Base-by-base conservation (phyloP, 2,888 invertebrate species). In the Tenthredo mesomela region DNA sequence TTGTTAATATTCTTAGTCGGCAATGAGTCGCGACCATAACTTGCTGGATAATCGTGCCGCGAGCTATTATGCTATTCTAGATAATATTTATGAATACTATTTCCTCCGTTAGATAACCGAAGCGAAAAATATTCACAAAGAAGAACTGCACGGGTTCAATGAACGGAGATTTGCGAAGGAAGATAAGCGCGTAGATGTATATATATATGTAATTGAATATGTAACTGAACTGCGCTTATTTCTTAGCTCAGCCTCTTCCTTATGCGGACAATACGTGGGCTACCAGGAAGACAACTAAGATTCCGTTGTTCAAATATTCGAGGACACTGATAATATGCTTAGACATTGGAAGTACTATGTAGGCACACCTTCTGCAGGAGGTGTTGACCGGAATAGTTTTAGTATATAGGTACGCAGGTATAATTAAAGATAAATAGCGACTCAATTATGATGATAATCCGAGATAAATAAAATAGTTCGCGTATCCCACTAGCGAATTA, bases 281-380 rank as follows among this genome's bases (percentile, higher is more conserved):
- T 82, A 85, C 84, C 84, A 85, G 84, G 84, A 85, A 85, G 84
- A 85, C 80, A 58, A 40, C 29, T 37, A 33, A 25, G 37, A 61
- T 15, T 58, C 54, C 73, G 58, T 43, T 61, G 58, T 75, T 54
- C 73, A 70, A 80, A 61, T 70, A 21, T 47, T n/a, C 82, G 82
- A 82, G 67, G 67, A 82, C 82, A 82, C 47, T 67, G 40, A 80
- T 40, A 40, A 37, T 61, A 80, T 40, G 21, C 37, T 61, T 37
- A 12, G 50, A 78, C 25, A 58, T 15, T 29, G 7, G 10, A 29
- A 40, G 2, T 33, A 77, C n/a, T n/a, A 54, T 33, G 77, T 77
- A 77, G 77, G 54, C 77, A 50, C 6, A 29, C 50, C 15, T 61
- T 61, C 4, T 29, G 25, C 77, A 77, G 77, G n/a, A 77, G 54